Base-by-base conservation (phyloP, 53 echinoderm and acorn worm species). In the Hippasteria phrygiana region DNA sequence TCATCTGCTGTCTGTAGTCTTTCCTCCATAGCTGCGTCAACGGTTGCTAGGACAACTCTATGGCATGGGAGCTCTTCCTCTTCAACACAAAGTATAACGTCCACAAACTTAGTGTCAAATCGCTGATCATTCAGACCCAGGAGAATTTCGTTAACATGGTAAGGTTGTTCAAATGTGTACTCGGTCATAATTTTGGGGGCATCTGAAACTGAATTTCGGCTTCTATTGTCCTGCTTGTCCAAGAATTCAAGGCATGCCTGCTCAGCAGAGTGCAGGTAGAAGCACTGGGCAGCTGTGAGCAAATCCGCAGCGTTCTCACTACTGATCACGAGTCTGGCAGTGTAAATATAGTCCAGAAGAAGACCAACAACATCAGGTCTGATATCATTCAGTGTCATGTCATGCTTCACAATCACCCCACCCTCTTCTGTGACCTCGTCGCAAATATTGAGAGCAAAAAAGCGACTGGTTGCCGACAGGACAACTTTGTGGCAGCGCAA, bases 101-200 rank as follows among this genome's bases (percentile, higher is more conserved):
- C 99, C 26, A 96, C 88, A 91, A 99, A 96, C 74, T 92, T 99
- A 34, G 87, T 82, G 45, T 99, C 99, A 62, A 91, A 87, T 48
- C 94, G 89, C 77, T 94, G 94, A 84, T 99, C 95, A 55, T 99
- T 99, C 43, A 99, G 71, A 43, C 99, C 99, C 12, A 99, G 96
- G 1, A 99, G 91, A 59, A 95, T 87, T 87, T 99, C 99, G 62
- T 95, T 95, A 40, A 95, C 99, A 40, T 99, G 99, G 91, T 96
- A 99, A 0, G 96, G 99, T 77, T 99, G 99, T 43, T 99, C 94
- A 77, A 96, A 97, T 31, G 95, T 97, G 83, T 97, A 97, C 78
- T 97, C 97, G 8, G 97, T 76, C 8, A 91, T 62, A 28, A 99
- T 81, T 46, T 93, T 94, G 37, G 85, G 75, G 5, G 90, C 45